phyloP scores from a whole-genome alignment of 2,797 vertebrate genomes.

The Astyanax mexicanus region DNA sequence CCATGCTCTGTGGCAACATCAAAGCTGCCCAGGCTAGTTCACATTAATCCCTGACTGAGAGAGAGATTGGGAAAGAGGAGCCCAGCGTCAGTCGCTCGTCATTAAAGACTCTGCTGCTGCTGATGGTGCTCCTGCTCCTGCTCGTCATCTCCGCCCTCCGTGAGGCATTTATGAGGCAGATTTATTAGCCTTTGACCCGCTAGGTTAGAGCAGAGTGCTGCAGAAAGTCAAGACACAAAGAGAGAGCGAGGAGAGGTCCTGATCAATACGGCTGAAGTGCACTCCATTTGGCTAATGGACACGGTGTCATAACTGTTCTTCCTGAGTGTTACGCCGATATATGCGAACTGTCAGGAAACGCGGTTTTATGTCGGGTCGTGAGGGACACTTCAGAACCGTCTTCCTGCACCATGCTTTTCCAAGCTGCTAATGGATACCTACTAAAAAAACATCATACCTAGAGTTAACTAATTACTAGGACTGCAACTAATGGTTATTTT shows the following conservation, averaged over 20 bases:
- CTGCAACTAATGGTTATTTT: too few species aligned
- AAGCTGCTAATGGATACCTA: constrained; percentile 8
- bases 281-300: constrained; percentile 91
- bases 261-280: constrained; percentile 79
- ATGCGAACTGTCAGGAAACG: constrained; percentile 37
- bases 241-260: constrained; percentile 73
- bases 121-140: constrained; percentile 30
- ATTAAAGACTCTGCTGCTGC: constrained; percentile 32
- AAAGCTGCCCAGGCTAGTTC: constrained; percentile 1
- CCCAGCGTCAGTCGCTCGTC: constrained; percentile 26
- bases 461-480: constrained; percentile 1
- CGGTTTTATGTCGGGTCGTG: constrained; percentile 38
- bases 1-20: constrained; percentile 37
- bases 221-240: constrained; percentile 55
- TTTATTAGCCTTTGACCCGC: constrained; percentile 71
- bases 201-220: constrained; percentile 49
- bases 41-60: constrained; percentile 46
- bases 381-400: constrained; percentile 2
- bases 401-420: constrained; percentile 15
- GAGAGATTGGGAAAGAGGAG: constrained; percentile 11
- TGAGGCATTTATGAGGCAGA: constrained; percentile 63
- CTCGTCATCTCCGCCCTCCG: constrained; percentile 52
- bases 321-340: constrained; percentile 63
- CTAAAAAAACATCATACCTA: constrained; percentile 32
- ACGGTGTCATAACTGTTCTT: constrained; percentile 81